Evolutionary conservation across 2,888 invertebrate species (phyloP).

Genomic region (Oxyscelio sp.): DNA sequence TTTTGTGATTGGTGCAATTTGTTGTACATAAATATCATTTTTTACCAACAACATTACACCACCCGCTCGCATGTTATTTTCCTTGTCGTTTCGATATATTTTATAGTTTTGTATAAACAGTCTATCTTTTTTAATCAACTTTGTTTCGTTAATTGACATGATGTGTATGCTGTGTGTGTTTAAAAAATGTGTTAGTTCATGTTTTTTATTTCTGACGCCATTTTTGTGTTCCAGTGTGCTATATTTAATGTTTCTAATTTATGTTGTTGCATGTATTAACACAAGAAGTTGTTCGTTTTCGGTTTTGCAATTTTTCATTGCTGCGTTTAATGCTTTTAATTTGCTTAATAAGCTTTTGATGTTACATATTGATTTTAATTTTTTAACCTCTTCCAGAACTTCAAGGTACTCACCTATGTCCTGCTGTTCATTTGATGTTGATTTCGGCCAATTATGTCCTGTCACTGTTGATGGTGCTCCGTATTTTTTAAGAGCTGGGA

Average conservation of each 20-base stretch:
- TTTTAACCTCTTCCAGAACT: not conserved
- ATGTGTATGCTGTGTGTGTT: not conserved
- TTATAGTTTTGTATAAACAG: not conserved
- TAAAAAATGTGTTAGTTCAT: not conserved
- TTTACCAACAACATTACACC: not conserved
- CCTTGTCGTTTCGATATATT: not conserved
- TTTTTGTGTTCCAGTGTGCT: slow-evolving; percentile 1
- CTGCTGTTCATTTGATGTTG: too few species aligned
- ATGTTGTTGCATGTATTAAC: not conserved
- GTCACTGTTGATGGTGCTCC: too few species aligned
- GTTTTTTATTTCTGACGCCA: not conserved
- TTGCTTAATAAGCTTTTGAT: not conserved
- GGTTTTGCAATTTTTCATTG: not conserved
- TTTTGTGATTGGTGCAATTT: not conserved
- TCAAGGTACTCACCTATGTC: not conserved
- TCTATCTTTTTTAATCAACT: not conserved
- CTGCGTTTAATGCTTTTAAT: not conserved
- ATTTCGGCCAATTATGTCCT: too few species aligned
- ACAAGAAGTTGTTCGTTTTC: not conserved
- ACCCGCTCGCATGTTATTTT: not conserved
- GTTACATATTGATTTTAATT: not conserved
- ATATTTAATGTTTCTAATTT: not conserved
- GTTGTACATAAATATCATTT: not conserved
- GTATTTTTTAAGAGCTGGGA: too few species aligned
- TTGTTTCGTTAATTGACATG: slow-evolving; percentile 1